Conservation (phyloP, 2,888 invertebrate genomes). For the Lumbricus terrestris region DNA sequence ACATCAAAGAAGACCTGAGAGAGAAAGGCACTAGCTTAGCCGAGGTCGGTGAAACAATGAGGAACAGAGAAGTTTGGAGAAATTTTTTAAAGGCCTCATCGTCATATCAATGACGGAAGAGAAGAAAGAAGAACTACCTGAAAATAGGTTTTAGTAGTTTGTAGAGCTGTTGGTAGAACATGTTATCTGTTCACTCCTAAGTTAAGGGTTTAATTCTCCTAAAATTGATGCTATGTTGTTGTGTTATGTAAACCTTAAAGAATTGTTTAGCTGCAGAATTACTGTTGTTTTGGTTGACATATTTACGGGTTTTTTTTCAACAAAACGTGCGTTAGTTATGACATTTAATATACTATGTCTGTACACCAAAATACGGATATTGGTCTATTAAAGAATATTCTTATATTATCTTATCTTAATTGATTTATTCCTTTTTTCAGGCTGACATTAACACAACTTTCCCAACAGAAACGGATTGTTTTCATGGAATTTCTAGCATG, state of each 20-base stretch:
- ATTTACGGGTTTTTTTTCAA: neutral
- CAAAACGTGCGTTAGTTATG: neutral
- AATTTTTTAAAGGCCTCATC: no score
- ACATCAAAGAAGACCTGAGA: no score
- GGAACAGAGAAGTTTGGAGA: no score
- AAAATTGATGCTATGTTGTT: neutral
- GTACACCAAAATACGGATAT: no score
- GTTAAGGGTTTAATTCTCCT: neutral
- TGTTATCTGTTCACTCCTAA: neutral
- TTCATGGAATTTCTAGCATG: slow-evolving; percentile 30
- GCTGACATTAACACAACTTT: slow-evolving; percentile 29
- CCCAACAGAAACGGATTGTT: slow-evolving; percentile 21
- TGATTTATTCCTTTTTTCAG: slow-evolving; percentile 10
- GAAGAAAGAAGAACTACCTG: no score
- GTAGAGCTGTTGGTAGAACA: neutral
- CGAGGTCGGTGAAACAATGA: no score
- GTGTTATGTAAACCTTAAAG: neutral
- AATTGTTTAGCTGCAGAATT: neutral
- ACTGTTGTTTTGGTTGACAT: neutral
- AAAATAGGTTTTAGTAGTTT: neutral
- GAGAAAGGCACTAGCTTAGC: no score
- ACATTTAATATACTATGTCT: no score
- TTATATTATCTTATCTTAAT: no score
- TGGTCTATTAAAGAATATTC: no score
- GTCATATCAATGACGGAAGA: no score